phyloP scores from a whole-genome alignment of 2,797 vertebrate genomes.

The Emys orbicularis region DNA sequence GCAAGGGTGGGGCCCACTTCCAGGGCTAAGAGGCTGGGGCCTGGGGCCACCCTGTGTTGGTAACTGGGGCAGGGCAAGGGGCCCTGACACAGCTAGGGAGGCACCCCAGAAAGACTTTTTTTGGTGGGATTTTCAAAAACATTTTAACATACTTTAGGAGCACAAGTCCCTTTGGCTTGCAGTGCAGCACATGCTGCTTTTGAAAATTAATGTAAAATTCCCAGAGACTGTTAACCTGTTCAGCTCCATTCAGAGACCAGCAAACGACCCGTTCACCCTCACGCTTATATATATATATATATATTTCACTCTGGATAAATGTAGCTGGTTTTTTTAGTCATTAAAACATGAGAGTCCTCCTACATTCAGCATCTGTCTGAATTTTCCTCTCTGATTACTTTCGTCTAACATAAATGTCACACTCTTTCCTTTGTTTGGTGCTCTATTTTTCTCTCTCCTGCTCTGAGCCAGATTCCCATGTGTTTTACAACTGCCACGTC shows the following conservation, averaged over 20 bases:
- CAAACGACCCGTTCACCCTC: background rate
- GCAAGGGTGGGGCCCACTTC: too few species aligned
- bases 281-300: background rate
- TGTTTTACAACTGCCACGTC: background rate
- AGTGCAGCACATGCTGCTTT: background rate
- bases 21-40: too few species aligned
- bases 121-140: background rate
- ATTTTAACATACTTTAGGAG: background rate
- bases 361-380: background rate
- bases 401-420: background rate
- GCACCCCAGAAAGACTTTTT: too few species aligned
- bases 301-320: background rate
- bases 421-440: background rate
- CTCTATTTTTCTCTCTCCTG: background rate
- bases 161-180: background rate
- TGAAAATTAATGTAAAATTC: background rate
- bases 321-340: background rate
- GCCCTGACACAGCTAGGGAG: too few species aligned
- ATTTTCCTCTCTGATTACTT: background rate
- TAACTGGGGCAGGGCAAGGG: too few species aligned
- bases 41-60: too few species aligned
- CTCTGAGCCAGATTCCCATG: background rate
- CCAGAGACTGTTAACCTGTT: background rate
- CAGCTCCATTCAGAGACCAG: background rate
- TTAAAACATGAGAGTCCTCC: background rate